These are phyloP conservation scores for Lordiphosa mommai DNA, from an alignment of 1,140 invertebrate genomes.

Conservation along the genomic window DNA sequence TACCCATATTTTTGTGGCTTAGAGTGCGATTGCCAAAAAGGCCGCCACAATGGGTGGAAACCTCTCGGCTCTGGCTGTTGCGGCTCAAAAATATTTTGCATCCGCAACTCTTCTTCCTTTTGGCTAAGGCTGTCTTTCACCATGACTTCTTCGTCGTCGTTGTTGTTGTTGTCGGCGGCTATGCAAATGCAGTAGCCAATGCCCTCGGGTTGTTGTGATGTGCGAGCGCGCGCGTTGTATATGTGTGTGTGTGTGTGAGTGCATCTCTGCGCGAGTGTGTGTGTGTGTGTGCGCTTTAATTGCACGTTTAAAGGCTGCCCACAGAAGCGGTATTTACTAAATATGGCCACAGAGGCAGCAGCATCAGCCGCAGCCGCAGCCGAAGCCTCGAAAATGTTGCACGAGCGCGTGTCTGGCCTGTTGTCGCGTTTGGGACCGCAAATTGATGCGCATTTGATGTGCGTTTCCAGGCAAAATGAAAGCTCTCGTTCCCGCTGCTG, in stretches of 20 bases:
- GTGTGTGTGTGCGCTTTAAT: constrained; percentile 60
- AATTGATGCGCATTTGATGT: constrained; percentile 73
- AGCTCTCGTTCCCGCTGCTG: constrained; percentile 15
- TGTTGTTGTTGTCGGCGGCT: constrained; percentile 48
- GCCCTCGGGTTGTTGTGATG: constrained; percentile 79
- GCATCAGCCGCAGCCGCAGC: constrained; percentile 3
- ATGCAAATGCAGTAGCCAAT: constrained; percentile 79
- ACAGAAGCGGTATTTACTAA: constrained; percentile 77
- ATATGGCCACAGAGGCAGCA: constrained; percentile 55
- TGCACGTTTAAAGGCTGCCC: constrained; percentile 73
- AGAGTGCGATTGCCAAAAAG: too few species aligned
- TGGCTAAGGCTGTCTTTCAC: constrained; percentile 2
- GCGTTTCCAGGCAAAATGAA: constrained; percentile 31
- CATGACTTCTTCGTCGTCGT: background rate
- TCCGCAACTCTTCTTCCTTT: background rate
- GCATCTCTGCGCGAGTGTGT: constrained; percentile 16
- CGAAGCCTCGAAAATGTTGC: constrained; percentile 38
- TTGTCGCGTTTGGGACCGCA: constrained; percentile 55
- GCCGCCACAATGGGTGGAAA: too few species aligned
- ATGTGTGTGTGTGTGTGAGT: constrained; percentile 18
- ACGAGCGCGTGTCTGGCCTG: constrained; percentile 61
- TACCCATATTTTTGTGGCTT: too few species aligned
- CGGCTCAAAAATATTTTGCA: too few species aligned
- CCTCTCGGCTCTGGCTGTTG: too few species aligned
- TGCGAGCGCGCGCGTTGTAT: constrained; percentile 54